Evolutionary conservation across 2,888 invertebrate species (phyloP).

Genomic region (Lycophotia porphyrea): DNA sequence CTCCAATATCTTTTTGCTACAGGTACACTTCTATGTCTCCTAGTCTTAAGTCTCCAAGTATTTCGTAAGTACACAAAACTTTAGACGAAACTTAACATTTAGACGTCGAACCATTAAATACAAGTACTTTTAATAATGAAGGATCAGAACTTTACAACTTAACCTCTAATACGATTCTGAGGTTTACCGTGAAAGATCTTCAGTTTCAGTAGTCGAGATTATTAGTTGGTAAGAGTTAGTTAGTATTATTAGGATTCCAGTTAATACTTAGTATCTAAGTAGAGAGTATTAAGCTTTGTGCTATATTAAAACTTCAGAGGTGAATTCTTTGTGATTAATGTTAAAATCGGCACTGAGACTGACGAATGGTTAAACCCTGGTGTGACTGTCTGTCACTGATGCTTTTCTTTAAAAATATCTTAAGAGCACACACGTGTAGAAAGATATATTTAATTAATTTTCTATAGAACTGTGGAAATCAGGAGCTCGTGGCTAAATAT

Average conservation of each 20-base stretch:
- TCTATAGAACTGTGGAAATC: no score
- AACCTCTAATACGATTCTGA: slow-evolving; percentile 35
- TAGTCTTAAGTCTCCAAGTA: slow-evolving; percentile 1
- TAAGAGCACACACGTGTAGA: neutral
- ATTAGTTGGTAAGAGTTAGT: neutral
- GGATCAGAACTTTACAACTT: slow-evolving; percentile 14
- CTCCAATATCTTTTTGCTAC: slow-evolving; percentile 22
- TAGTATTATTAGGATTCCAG: slow-evolving; percentile 12
- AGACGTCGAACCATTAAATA: slow-evolving; percentile 24
- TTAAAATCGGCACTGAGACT: neutral
- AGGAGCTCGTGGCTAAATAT: no score
- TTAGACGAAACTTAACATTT: slow-evolving; percentile 26
- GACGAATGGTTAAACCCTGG: no score
- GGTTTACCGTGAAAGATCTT: slow-evolving; percentile 33
- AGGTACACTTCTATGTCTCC: slow-evolving; percentile 18
- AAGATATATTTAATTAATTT: no score
- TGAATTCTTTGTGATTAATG: neutral
- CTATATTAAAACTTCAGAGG: neutral
- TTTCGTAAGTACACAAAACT: slow-evolving; percentile 42
- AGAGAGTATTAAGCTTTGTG: neutral
- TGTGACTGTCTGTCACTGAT: neutral
- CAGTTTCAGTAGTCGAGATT: slow-evolving; percentile 7
- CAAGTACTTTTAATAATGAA: slow-evolving; percentile 30
- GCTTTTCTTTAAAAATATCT: neutral
- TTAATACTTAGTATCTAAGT: slow-evolving; percentile 3